phyloP scores from a whole-genome alignment of 2,797 vertebrate species.

The Gymnoscopelus microlampas region DNA sequence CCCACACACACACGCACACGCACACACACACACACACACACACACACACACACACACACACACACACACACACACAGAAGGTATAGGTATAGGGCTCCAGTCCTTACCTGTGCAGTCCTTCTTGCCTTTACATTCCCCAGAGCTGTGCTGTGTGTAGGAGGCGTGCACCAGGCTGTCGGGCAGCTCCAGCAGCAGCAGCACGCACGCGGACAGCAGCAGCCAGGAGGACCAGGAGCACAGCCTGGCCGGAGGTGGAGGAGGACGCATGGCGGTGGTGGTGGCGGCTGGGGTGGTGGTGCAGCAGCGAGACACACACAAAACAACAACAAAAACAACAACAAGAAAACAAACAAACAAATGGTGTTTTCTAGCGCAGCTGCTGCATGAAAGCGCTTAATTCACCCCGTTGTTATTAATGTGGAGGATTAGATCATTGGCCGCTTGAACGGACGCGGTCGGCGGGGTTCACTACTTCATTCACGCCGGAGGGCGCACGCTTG shows the following conservation, averaged over 20 bases:
- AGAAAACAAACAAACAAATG: no score
- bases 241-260: constrained; percentile 4
- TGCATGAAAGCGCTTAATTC: no score
- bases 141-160: constrained; percentile 59
- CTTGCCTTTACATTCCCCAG: constrained; percentile 68
- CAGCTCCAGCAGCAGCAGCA: constrained; percentile 53
- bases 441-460: no score
- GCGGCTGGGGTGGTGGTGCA: no score
- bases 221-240: constrained; percentile 44
- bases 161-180: constrained; percentile 21
- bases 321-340: no score
- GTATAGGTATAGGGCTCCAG: background rate
- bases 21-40: background rate
- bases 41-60: constrained; percentile 3
- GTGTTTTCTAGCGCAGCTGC: no score
- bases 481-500: no score
- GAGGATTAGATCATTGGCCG: no score
- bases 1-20: background rate
- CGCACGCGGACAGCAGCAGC: constrained; percentile 29
- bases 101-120: constrained; percentile 71
- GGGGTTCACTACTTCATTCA: no score
- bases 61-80: background rate
- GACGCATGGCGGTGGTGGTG: no score
- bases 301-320: no score
- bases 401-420: no score